Base-by-base conservation (phyloP, 2,888 invertebrate species). In the Cryptocephalus moraei region DNA sequence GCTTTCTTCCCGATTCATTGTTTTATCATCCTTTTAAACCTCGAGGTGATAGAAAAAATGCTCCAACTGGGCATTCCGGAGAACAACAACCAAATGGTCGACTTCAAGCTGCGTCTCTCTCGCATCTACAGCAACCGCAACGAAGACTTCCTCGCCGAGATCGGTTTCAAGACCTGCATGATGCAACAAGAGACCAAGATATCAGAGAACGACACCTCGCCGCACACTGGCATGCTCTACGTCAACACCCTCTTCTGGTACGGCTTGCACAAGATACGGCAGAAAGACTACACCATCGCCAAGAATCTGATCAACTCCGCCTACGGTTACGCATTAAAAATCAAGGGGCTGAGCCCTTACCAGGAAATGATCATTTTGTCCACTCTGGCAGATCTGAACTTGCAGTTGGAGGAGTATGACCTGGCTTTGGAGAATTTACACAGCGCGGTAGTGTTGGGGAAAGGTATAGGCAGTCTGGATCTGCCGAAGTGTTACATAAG, bases 331-430 rank as follows among this genome's bases (percentile, higher is more conserved):
- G 68, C 72, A 4, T 56, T 59, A 33, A 69, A 69, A 57, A 64
- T 69, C n/a, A 66, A 68, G 54, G 67, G 68, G 1, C 50, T 72
- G 12, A 64, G 65, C 41, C 69, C 71, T 0, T 66, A 71, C 45
- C 72, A 73, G 59, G 69, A 71, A 53, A 71, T 74, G 71, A 69
- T 73, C 8, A 71, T 74, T 33, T 56, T 73, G 36, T 72, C 70
- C 48, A 69, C 71, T 8, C 58, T 73, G 44, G 67, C 70, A 1
- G 71, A 71, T 49, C 52, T 70, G 32, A 67, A 69, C 49, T 55
- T 62, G 46, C 65, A 65, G 49, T 50, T 68, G 36, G 66, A 63
- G n/a, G 67, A 71, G 33, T 66, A 65, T 48, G 69, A 71, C 47
- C 54, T 62, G 4, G 73, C 73, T 1, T 54, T 73, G 12, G 56